Evolutionary conservation across 2,888 invertebrate species (phyloP), one percentile per base, ranked within the genome.

Genomic region (Dasysyrphus albostriatus): DNA sequence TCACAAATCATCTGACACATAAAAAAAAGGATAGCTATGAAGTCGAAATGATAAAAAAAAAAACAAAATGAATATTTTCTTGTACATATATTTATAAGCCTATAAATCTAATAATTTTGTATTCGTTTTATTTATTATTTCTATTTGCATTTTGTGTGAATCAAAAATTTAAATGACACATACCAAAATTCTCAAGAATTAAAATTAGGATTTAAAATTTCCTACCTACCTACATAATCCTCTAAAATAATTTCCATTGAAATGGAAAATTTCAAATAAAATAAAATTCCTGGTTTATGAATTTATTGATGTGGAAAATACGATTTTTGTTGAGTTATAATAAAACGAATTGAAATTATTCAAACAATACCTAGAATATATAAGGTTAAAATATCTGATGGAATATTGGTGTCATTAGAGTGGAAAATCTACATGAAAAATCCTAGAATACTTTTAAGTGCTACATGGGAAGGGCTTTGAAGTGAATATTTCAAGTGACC

Each of bases 401-500:
- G 9, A 56, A 56, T 32, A 51, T 51, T 56, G 34, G 16, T 32
- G 32, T 16, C n/a, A 32, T 58, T 61, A 7, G 24, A 61, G 59
- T 7, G 39, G 59, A 61, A 39, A 61, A 39, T 61, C 14, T 24
- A 37, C 59, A 61, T 44, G 44, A 0, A 44, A 44, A 14, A 44
- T 44, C 6, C 16, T 47, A n/a, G 44, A 47, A 47, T 47, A 7
- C 8, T 14, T 7, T 44, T 44, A 47, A 2, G 16, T 24, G 24
- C 2, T 3, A 24, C 24, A 24, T 3, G 24, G 3, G 16, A 3
- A 16, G 16, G 8, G 34, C 12, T 67, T n/a, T 51, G 34, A 51
- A 67, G 34, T 67, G 67, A 51, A 67, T 37, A 19, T 24, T 51
- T 44, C 67, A 49, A 34, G 14, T 67, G 67, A 67, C 67, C 67